Percentiles rank a stretch among this genome's conserved stretches.
These are phyloP conservation scores for Gortyna flavago DNA, from an alignment of 2,888 invertebrate genomes.

Conservation along the genomic window DNA sequence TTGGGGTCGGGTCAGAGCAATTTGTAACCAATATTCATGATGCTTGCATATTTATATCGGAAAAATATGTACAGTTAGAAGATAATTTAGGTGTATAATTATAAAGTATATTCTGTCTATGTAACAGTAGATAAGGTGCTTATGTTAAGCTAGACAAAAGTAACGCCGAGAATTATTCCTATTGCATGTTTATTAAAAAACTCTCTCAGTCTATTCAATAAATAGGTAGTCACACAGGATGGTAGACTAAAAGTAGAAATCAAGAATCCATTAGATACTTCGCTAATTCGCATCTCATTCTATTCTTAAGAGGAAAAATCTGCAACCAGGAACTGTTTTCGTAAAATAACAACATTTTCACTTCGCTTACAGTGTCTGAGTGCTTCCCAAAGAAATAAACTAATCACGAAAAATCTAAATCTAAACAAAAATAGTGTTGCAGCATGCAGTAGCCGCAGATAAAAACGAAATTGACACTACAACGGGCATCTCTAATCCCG, in stretches of 20 bases:
- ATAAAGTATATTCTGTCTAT: neutral
- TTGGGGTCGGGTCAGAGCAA: neutral
- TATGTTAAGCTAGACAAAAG: neutral
- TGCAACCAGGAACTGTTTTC: neutral
- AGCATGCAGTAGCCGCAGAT: conserved; percentile 17
- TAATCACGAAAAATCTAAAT: conserved; percentile 8
- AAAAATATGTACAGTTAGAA: neutral
- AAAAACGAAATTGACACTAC: conserved; percentile 62
- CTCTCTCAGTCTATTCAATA: neutral
- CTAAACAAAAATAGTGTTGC: conserved; percentile 18
- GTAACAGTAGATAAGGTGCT: too few relatives aligned
- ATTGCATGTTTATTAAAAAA: neutral
- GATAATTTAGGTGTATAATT: neutral
- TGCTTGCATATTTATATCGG: neutral
- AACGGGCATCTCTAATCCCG: conserved; percentile 62
- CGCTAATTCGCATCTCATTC: neutral
- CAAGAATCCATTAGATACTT: neutral
- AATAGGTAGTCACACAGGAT: neutral
- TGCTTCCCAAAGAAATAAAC: conserved; percentile 12
- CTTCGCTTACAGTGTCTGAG: conserved; percentile 6
- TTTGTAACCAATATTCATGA: neutral
- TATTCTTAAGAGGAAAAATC: conserved; percentile 7
- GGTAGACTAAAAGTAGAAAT: neutral
- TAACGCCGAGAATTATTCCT: too few relatives aligned
- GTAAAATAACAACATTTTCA: conserved; percentile 14